Conservation (phyloP, 2,113 vertebrate genomes). For the Turnix velox region DNA sequence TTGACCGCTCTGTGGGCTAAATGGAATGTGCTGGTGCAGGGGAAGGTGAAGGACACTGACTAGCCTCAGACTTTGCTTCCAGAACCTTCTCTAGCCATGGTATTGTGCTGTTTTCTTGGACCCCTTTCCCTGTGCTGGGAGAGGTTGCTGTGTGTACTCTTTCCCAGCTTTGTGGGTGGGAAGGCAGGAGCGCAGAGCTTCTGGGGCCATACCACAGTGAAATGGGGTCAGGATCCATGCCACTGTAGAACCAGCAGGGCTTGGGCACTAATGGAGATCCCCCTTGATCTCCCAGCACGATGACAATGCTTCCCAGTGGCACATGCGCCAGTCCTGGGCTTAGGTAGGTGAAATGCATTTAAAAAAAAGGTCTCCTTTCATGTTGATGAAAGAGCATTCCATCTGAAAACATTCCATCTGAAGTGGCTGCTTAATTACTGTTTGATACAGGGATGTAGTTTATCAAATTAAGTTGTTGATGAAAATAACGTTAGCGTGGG, state of each 20-base stretch:
- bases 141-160: fast-evolving
- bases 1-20: not conserved
- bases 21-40: fast-evolving
- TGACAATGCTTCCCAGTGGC: not conserved
- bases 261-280: fast-evolving
- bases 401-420: not conserved
- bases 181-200: not conserved
- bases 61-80: not conserved
- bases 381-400: not conserved
- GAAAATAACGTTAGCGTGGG: not conserved
- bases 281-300: fast-evolving
- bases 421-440: not conserved
- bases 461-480: not conserved
- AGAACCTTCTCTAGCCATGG: not conserved
- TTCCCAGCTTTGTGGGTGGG: fast-evolving
- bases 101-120: too few relatives aligned
- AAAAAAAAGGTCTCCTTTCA: not conserved
- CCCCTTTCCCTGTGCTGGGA: not conserved
- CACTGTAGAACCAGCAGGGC: not conserved
- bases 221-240: fast-evolving
- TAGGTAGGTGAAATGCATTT: not conserved
- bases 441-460: not conserved
- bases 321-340: fast-evolving
- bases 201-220: fast-evolving
- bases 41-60: not conserved